A percentile compares a stretch with the other conserved stretches of the same genome.
phyloP scores from a whole-genome alignment of 2,888 invertebrate species.

The Anthrax anthrax region DNA sequence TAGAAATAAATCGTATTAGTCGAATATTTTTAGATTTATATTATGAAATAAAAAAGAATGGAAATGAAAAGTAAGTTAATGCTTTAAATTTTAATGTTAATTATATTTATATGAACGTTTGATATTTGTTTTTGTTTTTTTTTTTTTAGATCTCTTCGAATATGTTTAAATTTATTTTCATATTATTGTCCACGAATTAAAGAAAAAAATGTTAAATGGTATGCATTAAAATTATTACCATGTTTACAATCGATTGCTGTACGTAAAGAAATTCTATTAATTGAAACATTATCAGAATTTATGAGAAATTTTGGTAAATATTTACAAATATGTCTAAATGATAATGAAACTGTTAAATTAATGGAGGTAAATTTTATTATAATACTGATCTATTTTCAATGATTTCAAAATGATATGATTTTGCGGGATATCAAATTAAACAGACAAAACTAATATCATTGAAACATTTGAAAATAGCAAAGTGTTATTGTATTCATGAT shows the following conservation, averaged over 20 bases:
- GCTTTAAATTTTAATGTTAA: not conserved
- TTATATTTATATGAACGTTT: too few relatives aligned
- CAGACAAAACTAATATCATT: too few relatives aligned
- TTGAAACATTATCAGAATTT: conserved; percentile 31
- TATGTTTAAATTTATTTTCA: conserved; percentile 62
- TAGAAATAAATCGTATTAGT: conserved; percentile 52
- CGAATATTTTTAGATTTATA: conserved; percentile 68
- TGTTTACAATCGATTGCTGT: conserved; percentile 56
- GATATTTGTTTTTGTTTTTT: not conserved
- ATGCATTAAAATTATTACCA: conserved; percentile 58
- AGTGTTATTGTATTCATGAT: too few relatives aligned
- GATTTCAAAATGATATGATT: too few relatives aligned
- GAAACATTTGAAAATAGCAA: too few relatives aligned
- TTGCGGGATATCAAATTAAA: too few relatives aligned
- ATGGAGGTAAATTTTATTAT: conserved; percentile 32
- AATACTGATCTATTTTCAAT: too few relatives aligned
- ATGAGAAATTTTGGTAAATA: conserved; percentile 27
- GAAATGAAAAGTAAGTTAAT: conserved; percentile 32
- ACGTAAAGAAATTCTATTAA: conserved; percentile 43
- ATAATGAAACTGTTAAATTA: conserved; percentile 29
- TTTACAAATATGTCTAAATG: conserved; percentile 30
- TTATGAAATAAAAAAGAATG: conserved; percentile 69
- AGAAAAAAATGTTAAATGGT: conserved; percentile 64
- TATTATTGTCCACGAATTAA: conserved; percentile 59
- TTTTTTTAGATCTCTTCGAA: conserved; percentile 48